Evolutionary conservation across 2,113 vertebrate species (phyloP).

Genomic region (Pollimyrus isidori): DNA sequence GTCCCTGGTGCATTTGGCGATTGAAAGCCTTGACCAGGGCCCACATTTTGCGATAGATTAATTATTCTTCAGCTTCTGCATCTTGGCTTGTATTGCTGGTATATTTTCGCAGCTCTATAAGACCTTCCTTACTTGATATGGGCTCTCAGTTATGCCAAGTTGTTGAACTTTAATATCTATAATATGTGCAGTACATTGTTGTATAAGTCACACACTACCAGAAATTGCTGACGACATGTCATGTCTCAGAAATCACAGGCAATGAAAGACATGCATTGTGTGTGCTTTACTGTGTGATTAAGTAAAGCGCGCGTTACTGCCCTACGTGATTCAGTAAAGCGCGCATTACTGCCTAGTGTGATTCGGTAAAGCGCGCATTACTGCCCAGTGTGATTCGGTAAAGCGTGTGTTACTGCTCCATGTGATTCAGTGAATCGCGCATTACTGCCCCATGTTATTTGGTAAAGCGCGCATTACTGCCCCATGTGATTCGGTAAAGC

Average conservation of each 20-base stretch:
- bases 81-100: neutral
- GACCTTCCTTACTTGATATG: neutral
- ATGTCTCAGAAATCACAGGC: neutral
- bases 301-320: neutral
- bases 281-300: no score
- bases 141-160: neutral
- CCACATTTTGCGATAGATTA: neutral
- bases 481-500: no score
- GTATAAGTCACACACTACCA: neutral
- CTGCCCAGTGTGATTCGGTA: no score
- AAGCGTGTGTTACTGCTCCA: neutral
- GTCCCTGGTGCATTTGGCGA: no score
- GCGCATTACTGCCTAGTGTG: no score
- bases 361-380: no score
- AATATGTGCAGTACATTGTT: neutral
- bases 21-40: neutral
- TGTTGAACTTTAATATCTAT: neutral
- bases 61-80: neutral
- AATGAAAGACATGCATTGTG: neutral
- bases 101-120: neutral
- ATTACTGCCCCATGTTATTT: neutral
- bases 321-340: neutral
- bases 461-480: neutral
- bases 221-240: neutral
- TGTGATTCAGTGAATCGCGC: neutral